Evolutionary conservation across 2,113 vertebrate species (phyloP), one percentile per base, ranked within the genome.

Genomic region (chimpanzee (Pan troglodytes)): DNA sequence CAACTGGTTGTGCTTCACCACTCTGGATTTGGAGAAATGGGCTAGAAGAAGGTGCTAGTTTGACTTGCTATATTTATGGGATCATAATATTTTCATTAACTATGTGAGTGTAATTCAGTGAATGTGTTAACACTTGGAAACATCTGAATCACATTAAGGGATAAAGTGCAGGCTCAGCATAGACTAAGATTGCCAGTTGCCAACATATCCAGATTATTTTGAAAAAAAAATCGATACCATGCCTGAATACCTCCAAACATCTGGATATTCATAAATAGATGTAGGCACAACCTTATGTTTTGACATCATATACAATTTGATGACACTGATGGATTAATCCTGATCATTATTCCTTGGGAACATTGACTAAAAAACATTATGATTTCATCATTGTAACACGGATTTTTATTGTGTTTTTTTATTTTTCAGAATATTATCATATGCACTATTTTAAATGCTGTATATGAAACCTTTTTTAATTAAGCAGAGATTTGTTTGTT

Each of bases 31-130:
- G 85, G 50, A 30, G 67, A 85, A 67, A 75, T n/a, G 8, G 16
- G 18, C 9, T 22, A 81, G 40, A 78, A 38, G 30, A 89, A 90
- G 83, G 90, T 80, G 80, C 50, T 92, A 16, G 0, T 72, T 91
- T 97, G 89, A 98, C 87, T 98, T 10, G 0, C 94, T 96, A 6
- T 80, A 96, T 98, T 95, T 97, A 96, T 97, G 86, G 0, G 16
- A 90, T 97, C 85, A 95, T 95, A 98, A 97, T 98, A 98, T 97
- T 98, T 90, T 98, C 95, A 96, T 61, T 84, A 90, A 94, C 43
- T 94, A 78, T 96, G 61, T 93, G 45, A 98, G 55, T 96, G 96
- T 97, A 95, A 64, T 95, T 92, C 83, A 96, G 97, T 82, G 87
- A 38, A 80, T 78, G 67, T 45, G 84, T 96, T 96, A 94, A 97